Base-by-base conservation (phyloP, 2,113 vertebrate species). In the Labeo rohita region DNA sequence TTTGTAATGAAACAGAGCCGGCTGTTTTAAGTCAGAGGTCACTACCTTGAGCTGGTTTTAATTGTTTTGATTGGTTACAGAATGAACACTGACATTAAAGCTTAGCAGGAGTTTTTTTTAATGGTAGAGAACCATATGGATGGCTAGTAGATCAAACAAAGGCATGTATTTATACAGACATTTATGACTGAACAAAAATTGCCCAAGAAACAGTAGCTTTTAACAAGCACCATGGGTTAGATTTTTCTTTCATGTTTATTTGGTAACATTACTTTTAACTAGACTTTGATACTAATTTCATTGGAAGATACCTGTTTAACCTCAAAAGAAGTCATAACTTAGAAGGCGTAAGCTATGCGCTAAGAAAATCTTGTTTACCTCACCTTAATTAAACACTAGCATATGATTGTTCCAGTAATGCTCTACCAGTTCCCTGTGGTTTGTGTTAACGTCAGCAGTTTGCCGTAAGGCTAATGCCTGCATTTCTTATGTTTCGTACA, bases 171-270 rank as follows among this genome's bases (percentile, higher is more conserved):
- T 59, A 34, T 84, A 72, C 52, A 83, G 81, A 52, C 81, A 36
- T 84, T 84, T 84, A 84, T 73, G 49, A 59, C 66, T 9, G 28
- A 83, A 73, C 28, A 45, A 13, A 72, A 72, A 47, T 73, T 73
- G 49, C 50, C 7, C 49, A 54, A 72, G 52, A 52, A 84, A 74
- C 49, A 11, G 49, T 73, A 73, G 50, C 68, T 84, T 81, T 56
- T 59, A 84, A 73, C 82, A 56, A 80, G 77, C 77, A 63, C 54
- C 10, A 43, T n/a, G 52, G 47, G 23, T 15, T 76, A 0, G 13
- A 50, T 43, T 54, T 81, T 66, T 72, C 65, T 83, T 83, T 83
- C 28, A 72, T 43, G 28, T 72, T 83, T 54, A 83, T 36, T n/a
- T 83, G 28, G 49, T 52, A 39, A 39, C 23, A 54, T 70, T 50